Percentiles rank a stretch among this genome's conserved stretches.
Conservation (phyloP, 64 coral and sea anemone species). For the Pocillopora verrucosa region DNA sequence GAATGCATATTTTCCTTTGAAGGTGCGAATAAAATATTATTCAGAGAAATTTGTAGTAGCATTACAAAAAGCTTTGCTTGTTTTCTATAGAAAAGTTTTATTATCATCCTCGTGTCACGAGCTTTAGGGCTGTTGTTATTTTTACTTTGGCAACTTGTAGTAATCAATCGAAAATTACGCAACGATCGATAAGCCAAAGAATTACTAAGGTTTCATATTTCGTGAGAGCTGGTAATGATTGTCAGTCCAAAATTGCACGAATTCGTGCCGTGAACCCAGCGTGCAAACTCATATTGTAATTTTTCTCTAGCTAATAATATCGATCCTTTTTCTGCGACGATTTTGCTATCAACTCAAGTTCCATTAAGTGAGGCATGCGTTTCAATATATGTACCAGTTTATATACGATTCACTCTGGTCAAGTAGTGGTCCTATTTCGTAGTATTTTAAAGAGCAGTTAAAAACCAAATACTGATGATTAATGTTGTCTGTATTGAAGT, state of each 20-base stretch:
- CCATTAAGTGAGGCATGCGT: background rate
- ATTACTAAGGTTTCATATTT: background rate
- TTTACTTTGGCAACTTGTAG: background rate
- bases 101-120: background rate
- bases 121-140: background rate
- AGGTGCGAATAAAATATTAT: background rate
- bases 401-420: constrained; percentile 9
- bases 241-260: background rate
- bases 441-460: constrained; percentile 15
- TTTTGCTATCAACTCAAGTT: constrained; percentile 8
- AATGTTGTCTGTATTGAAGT: background rate
- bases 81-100: background rate
- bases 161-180: background rate
- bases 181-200: background rate
- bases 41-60: background rate
- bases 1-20: background rate
- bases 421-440: background rate
- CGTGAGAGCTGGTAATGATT: background rate
- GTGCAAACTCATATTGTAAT: constrained; percentile 2
- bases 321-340: background rate
- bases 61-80: background rate
- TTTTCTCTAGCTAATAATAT: background rate
- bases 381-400: background rate
- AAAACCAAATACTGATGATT: constrained; percentile 14
- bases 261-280: background rate